Evolutionary conservation across 37 sponge, comb jelly and placozoan species (phyloP).

Genomic region (Haliclona indistincta): DNA sequence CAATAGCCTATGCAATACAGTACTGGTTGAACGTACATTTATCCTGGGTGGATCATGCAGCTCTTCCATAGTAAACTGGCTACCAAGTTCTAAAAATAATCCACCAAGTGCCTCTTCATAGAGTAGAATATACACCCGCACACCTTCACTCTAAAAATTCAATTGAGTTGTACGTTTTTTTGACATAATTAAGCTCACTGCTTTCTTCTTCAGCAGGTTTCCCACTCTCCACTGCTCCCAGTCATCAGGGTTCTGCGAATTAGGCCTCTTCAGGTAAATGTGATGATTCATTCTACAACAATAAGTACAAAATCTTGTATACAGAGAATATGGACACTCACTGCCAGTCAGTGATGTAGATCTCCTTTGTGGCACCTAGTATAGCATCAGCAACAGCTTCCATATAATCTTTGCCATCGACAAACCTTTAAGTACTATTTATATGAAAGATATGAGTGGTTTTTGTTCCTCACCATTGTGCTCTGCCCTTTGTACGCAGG

Average conservation of each 20-base stretch:
- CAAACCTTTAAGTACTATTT: slow-evolving; percentile 36
- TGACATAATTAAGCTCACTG: slow-evolving; percentile 12
- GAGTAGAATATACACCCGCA: no score
- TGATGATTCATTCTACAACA: slow-evolving; percentile 49
- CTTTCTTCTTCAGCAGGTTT: slow-evolving; percentile 50
- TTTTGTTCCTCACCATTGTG: no score
- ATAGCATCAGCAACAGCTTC: slow-evolving; percentile 54
- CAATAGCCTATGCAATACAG: slow-evolving; percentile 11
- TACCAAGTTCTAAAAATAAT: no score
- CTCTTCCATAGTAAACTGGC: no score
- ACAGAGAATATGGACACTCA: slow-evolving; percentile 3
- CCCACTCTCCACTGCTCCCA: slow-evolving; percentile 46
- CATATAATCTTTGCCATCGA: slow-evolving; percentile 59
- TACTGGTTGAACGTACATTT: no score
- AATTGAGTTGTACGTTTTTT: not conserved
- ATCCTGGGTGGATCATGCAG: no score
- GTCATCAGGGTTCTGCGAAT: not conserved
- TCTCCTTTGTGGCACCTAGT: slow-evolving; percentile 48
- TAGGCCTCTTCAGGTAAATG: slow-evolving; percentile 48
- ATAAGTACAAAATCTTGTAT: not conserved
- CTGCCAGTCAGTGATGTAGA: slow-evolving; percentile 70
- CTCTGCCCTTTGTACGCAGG: no score
- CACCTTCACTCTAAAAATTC: no score
- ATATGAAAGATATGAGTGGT: no score
- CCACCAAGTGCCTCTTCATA: no score